Percentiles rank a stretch among this genome's conserved stretches.
Evolutionary conservation across 2,888 invertebrate species (phyloP).

Genomic region (Dusona sp.): DNA sequence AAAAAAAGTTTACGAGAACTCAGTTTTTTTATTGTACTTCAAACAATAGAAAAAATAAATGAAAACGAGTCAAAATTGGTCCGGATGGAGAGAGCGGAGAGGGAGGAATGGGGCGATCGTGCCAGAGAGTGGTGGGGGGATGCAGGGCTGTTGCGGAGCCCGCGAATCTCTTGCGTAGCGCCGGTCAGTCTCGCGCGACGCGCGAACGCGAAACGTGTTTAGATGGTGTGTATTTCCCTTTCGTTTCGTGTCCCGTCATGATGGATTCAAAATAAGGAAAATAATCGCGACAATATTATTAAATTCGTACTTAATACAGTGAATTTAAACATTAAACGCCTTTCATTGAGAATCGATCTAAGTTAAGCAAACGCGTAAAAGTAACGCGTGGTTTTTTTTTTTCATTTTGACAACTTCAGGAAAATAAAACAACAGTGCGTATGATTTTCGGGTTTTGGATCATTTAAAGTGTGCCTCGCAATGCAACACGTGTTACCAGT

Average conservation of each 20-base stretch:
- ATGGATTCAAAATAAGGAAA: slow-evolving; percentile 20
- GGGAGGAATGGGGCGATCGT: slow-evolving; percentile 1
- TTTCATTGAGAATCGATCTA: not conserved
- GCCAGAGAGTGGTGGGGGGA: slow-evolving; percentile 64
- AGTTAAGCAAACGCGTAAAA: not conserved
- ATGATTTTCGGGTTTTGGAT: not conserved
- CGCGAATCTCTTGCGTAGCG: slow-evolving; percentile 44
- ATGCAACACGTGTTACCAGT: slow-evolving; percentile 17
- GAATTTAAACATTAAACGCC: not conserved
- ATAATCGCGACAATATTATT: not conserved
- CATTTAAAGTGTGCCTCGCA: not conserved
- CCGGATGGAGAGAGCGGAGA: not conserved
- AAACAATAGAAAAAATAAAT: slow-evolving; percentile 51
- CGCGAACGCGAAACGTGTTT: slow-evolving; percentile 71
- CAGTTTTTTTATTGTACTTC: slow-evolving; percentile 1
- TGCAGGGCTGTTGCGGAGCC: slow-evolving; percentile 60
- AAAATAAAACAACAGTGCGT: not conserved
- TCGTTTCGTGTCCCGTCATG: not conserved
- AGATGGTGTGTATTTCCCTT: not conserved
- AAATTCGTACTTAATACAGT: not conserved
- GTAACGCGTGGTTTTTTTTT: not conserved
- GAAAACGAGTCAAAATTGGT: slow-evolving; percentile 7
- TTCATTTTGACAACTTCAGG: not conserved
- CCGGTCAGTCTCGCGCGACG: slow-evolving; percentile 80
- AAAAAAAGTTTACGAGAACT: not conserved